Evolutionary conservation across 2,113 vertebrate genomes (phyloP).

Genomic region (Amia ocellicauda): DNA sequence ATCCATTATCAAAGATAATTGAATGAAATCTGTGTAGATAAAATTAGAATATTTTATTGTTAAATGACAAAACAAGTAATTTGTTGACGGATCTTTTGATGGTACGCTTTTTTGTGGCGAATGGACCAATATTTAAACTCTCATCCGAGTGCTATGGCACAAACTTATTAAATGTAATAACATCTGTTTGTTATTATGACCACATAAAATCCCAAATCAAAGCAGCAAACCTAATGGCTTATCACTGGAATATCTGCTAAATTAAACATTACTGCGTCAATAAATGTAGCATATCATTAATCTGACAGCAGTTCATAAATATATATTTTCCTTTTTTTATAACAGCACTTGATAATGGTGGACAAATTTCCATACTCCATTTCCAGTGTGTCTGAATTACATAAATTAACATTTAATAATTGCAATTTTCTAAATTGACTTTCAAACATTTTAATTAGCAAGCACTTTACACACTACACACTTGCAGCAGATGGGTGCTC

Average conservation of each 20-base stretch:
- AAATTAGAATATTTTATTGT: too few species aligned
- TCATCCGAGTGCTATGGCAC: slow-evolving; percentile 1
- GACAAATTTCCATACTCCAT: slow-evolving; percentile 27
- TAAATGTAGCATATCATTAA: slow-evolving; percentile 68
- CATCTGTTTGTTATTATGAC: slow-evolving; percentile 50
- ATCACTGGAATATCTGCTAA: slow-evolving; percentile 56
- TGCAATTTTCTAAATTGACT: slow-evolving; percentile 59
- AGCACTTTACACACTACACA: slow-evolving; percentile 50
- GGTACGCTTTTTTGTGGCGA: too few species aligned
- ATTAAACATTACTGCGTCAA: slow-evolving; percentile 64
- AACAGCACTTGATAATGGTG: slow-evolving; percentile 34
- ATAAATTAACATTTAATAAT: slow-evolving; percentile 59
- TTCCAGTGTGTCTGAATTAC: slow-evolving; percentile 43
- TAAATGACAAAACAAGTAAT: too few species aligned
- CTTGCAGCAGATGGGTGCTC: slow-evolving; percentile 57
- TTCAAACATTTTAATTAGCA: slow-evolving; percentile 65
- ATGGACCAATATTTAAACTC: slow-evolving; percentile 31
- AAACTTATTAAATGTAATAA: slow-evolving; percentile 42
- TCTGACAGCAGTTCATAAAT: slow-evolving; percentile 62
- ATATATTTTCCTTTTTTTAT: slow-evolving; percentile 40
- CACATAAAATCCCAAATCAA: slow-evolving; percentile 48
- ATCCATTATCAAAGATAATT: slow-evolving; percentile 57
- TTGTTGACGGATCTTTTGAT: too few species aligned
- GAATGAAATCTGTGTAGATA: slow-evolving; percentile 31
- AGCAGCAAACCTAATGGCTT: slow-evolving; percentile 57